Base-by-base conservation (phyloP, 2,113 vertebrate genomes). In the Arvicanthis niloticus region DNA sequence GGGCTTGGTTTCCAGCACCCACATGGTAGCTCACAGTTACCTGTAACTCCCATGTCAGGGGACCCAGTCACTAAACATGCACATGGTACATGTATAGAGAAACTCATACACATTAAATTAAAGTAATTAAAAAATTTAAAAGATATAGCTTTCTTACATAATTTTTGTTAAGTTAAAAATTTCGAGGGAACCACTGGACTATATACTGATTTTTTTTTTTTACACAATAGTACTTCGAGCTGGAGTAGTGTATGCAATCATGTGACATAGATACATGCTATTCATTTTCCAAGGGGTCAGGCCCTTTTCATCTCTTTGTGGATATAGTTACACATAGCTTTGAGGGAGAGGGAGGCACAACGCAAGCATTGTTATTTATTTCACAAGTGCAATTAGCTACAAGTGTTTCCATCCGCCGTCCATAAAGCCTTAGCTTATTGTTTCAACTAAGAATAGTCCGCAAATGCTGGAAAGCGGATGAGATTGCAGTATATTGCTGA, bases 331-430 rank as follows among this genome's bases (percentile, higher is more conserved):
- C 48, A 95, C 37, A 62, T 91, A 82, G 4, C 53, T 94, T 42
- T 40, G 75, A 16, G 17, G 67, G 70, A 60, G 42, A 37, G 15
- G 17, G 62, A 94, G 42, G 40, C 8, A 88, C 31, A 17, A 73
- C 12, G 6, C 3, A 95, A 81, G 10, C 86, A 84, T 4, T 70
- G 48, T 15, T 82, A 75, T 91, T 82, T 94, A 93, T 91, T 93
- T 98, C 37, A 21, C 73, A 94, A 96, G 65, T 62, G 6, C 2
- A 96, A 86, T 94, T 91, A 93, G 4, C 87, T 85, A n/a, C 19
- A 58, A 89, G n/a, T 15, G 8, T 93, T 92, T 88, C 37, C 7
- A 67, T 88, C 24, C 13, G 48, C 37, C 37, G 88, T 93, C 94
- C 67, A 85, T 86, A n/a, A 90, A 92, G 24, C 17, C 48, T 96